Base-by-base conservation (phyloP, 2,888 invertebrate species). In the Neoaliturus tenellus region DNA sequence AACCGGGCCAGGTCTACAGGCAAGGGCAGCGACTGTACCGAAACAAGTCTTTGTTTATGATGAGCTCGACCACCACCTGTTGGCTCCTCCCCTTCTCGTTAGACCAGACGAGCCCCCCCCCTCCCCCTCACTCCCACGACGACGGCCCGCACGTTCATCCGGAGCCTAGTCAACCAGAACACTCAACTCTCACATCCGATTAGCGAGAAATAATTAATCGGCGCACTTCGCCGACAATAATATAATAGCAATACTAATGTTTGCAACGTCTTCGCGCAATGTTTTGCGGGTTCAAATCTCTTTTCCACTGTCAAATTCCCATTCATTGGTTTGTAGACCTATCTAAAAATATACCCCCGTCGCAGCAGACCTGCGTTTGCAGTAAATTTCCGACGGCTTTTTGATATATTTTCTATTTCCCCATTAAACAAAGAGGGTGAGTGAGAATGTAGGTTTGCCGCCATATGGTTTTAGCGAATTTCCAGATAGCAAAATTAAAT, bases 31-130 rank as follows among this genome's bases (percentile, higher is more conserved):
- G 78, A 78, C 33, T 78, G 78, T 78, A 78, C 55, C 78, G 78
- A 78, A 78, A 78, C 78, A 55, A 78, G 78, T 78, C 78, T 78
- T 78, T 78, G 78, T 78, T 78, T 78, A 78, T 78, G 78, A 78
- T 78, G 78, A 55, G 78, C 78, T 12, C 78, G 78, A 44, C 78
- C 78, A 78, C 78, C 78, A 78, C 78, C 78, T 78, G 78, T 78
- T 78, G 48, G 48, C 78, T 78, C 78, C 78, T 78, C 78, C 78
- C 75, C 48, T 23, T 78, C 78, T 55, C 51, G 78, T 75, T 75
- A 75, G 75, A 51, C 41, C 8, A 39, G 41, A 3, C 20, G 20
- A 20, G 20, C 55, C 55, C 55, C 55, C 55, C 55, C 8, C 25
- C 55, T 14, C 20, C 55, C 20, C 17, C 51, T 41, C 41, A 6